Evolutionary conservation across 2,888 invertebrate genomes (phyloP).

Genomic region (Euclidia mi): DNA sequence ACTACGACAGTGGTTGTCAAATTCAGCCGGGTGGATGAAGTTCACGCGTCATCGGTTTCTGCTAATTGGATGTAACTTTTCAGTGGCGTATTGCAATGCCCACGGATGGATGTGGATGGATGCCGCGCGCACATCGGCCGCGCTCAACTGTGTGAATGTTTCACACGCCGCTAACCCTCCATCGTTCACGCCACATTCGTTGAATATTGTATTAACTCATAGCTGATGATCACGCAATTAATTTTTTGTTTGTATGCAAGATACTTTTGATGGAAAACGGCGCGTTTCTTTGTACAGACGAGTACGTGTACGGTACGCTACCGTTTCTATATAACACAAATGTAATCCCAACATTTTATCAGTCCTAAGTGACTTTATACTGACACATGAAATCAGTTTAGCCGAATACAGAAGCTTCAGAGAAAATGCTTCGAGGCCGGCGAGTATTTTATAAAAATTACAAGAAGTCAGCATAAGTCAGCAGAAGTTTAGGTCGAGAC

Average conservation of each 20-base stretch:
- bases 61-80: slow-evolving; percentile 86
- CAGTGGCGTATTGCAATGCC: slow-evolving; percentile 66
- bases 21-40: slow-evolving; percentile 71
- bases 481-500: background rate
- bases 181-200: slow-evolving; percentile 59
- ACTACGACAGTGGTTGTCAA: slow-evolving; percentile 76
- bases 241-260: slow-evolving; percentile 30
- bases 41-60: slow-evolving; percentile 79
- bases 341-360: no score
- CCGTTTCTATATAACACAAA: no score
- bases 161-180: slow-evolving; percentile 64
- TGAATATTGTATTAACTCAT: slow-evolving; percentile 68
- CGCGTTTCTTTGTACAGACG: background rate
- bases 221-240: slow-evolving; percentile 51
- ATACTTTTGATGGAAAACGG: background rate
- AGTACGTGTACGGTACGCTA: no score
- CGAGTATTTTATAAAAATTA: slow-evolving; percentile 1
- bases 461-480: slow-evolving; percentile 1
- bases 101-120: slow-evolving; percentile 56
- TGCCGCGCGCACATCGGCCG: slow-evolving; percentile 50
- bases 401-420: no score
- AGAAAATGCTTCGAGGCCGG: background rate
- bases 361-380: background rate
- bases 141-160: slow-evolving; percentile 59
- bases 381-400: background rate